Evolutionary conservation across 2,797 vertebrate genomes (phyloP).

Genomic region (Acanthurus leucopareius): DNA sequence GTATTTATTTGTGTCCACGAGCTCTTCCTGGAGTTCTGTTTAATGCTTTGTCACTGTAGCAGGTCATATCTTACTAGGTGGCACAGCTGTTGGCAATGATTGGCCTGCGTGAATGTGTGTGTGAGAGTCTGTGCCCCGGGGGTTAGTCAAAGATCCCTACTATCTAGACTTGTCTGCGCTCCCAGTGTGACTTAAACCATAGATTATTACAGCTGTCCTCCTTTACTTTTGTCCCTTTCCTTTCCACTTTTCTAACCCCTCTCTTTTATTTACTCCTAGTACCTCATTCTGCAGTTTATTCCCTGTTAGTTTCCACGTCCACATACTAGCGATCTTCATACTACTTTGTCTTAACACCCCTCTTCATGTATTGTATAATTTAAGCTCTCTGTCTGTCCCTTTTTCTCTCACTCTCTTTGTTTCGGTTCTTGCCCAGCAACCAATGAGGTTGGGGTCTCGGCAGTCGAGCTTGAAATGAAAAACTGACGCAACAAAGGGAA

Average conservation of each 20-base stretch:
- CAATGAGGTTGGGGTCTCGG: slow-evolving; percentile 56
- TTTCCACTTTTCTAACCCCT: slow-evolving; percentile 2
- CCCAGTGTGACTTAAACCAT: slow-evolving; percentile 43
- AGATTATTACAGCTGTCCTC: slow-evolving; percentile 39
- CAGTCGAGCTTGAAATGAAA: slow-evolving; percentile 82
- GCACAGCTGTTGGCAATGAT: slow-evolving; percentile 67
- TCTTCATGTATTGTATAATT: neutral
- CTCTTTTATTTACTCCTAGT: slow-evolving; percentile 1
- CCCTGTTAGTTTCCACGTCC: slow-evolving; percentile 11
- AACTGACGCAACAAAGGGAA: slow-evolving; percentile 64
- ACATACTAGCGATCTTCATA: neutral
- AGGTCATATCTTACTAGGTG: slow-evolving; percentile 67
- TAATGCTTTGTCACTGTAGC: slow-evolving; percentile 46
- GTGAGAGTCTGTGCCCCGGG: slow-evolving; percentile 3
- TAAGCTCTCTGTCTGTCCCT: slow-evolving; percentile 31
- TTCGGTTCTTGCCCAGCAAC: slow-evolving; percentile 56
- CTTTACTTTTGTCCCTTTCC: slow-evolving; percentile 3
- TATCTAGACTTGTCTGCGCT: slow-evolving; percentile 32
- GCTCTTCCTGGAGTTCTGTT: slow-evolving; percentile 39
- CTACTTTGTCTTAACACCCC: slow-evolving; percentile 20
- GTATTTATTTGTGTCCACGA: slow-evolving; percentile 41
- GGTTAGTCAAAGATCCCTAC: slow-evolving; percentile 40
- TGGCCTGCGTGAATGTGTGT: slow-evolving; percentile 16
- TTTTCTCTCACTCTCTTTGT: slow-evolving; percentile 41
- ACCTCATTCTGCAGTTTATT: slow-evolving; percentile 5